phyloP scores from a whole-genome alignment of 2,113 vertebrate genomes.

The Monarcha castaneiventris region DNA sequence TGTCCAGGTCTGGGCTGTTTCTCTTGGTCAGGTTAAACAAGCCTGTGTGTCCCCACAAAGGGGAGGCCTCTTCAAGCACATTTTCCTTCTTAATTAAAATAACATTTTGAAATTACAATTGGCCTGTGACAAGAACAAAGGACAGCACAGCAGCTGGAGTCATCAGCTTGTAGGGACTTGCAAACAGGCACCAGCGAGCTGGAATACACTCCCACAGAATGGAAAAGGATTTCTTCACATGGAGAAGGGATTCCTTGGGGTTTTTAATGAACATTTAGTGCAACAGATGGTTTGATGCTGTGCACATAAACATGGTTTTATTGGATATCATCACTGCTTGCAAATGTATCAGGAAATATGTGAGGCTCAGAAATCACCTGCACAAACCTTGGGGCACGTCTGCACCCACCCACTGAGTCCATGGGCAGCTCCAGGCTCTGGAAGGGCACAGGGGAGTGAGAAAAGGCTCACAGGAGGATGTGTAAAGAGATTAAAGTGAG shows the following conservation, averaged over 20 bases:
- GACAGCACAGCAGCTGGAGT: conserved; percentile 48
- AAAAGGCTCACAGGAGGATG: rapidly evolving
- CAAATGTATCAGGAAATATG: background rate
- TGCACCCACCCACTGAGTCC: background rate
- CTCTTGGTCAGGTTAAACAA: background rate
- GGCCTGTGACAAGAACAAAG: conserved; percentile 38
- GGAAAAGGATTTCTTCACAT: conserved; percentile 13
- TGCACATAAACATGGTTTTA: background rate
- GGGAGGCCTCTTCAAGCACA: background rate
- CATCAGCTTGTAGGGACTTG: conserved; percentile 55
- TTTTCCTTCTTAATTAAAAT: conserved; percentile 55
- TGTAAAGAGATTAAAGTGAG: background rate
- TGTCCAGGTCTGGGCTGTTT: background rate
- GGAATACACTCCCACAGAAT: conserved; percentile 19
- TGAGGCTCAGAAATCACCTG: background rate
- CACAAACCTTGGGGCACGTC: background rate
- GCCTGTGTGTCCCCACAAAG: background rate
- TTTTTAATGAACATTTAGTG: background rate
- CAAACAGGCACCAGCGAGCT: conserved; percentile 44
- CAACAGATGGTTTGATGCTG: background rate
- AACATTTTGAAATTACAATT: conserved; percentile 54
- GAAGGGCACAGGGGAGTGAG: background rate
- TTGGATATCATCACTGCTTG: background rate
- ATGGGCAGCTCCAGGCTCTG: background rate
- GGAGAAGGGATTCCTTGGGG: background rate